Percentiles rank a stretch among this genome's conserved stretches.
Evolutionary conservation across 2,888 invertebrate genomes (phyloP).

Genomic region (Chaitophorus viminalis): DNA sequence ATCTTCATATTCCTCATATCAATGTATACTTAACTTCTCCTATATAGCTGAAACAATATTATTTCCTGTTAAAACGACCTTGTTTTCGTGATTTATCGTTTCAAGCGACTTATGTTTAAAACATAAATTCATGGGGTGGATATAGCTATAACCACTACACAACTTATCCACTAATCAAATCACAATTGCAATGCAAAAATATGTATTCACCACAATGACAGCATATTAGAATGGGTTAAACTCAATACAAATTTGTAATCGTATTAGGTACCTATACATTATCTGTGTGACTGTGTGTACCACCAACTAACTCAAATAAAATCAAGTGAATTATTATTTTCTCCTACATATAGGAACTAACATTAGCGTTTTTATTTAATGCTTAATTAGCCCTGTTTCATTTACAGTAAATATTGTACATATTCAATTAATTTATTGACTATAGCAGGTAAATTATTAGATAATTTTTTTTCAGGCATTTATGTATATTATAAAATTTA

Average conservation of each 20-base stretch:
- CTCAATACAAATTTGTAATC: conserved; percentile 1
- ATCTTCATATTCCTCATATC: not conserved
- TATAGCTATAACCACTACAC: not conserved
- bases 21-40: not conserved
- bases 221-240: not conserved
- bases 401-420: too few species aligned
- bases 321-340: too few species aligned
- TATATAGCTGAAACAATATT: not conserved
- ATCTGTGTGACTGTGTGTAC: too few species aligned
- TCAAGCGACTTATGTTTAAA: conserved; percentile 38
- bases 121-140: conserved; percentile 7
- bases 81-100: conserved; percentile 41
- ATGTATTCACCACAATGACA: not conserved
- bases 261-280: not conserved
- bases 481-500: too few species aligned
- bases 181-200: not conserved
- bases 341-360: too few species aligned
- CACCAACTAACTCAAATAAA: too few species aligned
- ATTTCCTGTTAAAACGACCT: conserved; percentile 16
- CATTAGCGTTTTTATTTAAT: too few species aligned
- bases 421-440: too few species aligned
- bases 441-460: not conserved
- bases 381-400: too few species aligned
- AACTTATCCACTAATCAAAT: conserved; percentile 33
- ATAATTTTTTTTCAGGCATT: not conserved